These are phyloP conservation scores for Diabrotica virgifera DNA, from an alignment of 1,140 invertebrate genomes.

Conservation along the genomic window DNA sequence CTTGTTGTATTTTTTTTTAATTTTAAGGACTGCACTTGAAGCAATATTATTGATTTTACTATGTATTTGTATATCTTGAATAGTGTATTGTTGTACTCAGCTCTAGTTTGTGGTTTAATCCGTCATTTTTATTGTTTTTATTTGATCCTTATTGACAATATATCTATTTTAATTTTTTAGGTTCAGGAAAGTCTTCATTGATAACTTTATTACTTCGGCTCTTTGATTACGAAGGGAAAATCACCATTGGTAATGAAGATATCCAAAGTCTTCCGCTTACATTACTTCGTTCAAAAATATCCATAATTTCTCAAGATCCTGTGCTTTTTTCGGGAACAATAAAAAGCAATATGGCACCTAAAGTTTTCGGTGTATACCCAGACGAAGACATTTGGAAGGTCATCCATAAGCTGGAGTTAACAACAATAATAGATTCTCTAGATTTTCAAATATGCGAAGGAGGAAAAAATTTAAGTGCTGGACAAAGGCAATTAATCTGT, in stretches of 20 bases:
- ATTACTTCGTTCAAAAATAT: slow-evolving; percentile 68
- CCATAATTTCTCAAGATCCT: slow-evolving; percentile 85
- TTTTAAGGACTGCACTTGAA: no score
- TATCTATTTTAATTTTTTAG: slow-evolving; percentile 48
- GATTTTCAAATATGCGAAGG: slow-evolving; percentile 57
- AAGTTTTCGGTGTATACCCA: slow-evolving; percentile 45
- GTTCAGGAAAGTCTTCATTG: slow-evolving; percentile 82
- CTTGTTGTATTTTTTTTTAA: no score
- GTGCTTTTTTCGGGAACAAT: slow-evolving; percentile 68
- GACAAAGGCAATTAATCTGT: slow-evolving; percentile 77
- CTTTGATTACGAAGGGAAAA: slow-evolving; percentile 53
- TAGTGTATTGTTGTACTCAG: background rate
- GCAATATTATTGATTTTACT: no score
- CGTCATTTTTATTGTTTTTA: background rate
- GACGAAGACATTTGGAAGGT: slow-evolving; percentile 48
- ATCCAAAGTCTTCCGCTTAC: slow-evolving; percentile 63
- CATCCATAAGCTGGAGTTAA: slow-evolving; percentile 43
- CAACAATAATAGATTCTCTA: slow-evolving; percentile 31
- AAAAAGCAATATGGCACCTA: slow-evolving; percentile 56
- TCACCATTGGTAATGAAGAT: slow-evolving; percentile 60
- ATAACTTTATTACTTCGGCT: slow-evolving; percentile 68
- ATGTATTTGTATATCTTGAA: background rate
- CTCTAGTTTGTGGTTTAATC: background rate
- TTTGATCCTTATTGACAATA: background rate
- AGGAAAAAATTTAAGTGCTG: slow-evolving; percentile 73